These are phyloP conservation scores for Saccopteryx bilineata DNA, from an alignment of 2,113 vertebrate genomes.

Conservation along the genomic window DNA sequence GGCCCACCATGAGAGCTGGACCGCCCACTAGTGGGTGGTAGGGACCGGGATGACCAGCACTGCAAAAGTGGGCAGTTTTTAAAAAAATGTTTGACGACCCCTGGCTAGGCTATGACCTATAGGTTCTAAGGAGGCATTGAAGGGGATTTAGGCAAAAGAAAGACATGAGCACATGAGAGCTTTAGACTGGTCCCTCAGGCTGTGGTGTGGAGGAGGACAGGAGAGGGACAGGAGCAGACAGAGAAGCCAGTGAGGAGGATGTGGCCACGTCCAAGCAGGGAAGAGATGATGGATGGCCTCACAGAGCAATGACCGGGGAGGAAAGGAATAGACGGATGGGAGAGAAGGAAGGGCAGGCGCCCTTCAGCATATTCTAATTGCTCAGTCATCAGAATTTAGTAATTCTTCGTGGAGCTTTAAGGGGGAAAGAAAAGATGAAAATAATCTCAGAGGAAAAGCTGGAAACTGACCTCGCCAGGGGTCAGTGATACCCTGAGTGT, in stretches of 20 bases:
- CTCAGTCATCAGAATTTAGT: background rate
- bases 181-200: background rate
- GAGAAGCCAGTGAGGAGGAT: background rate
- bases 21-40: no score
- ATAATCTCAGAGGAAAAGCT: background rate
- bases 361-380: background rate
- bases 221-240: background rate
- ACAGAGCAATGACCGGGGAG: background rate
- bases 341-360: background rate
- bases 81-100: no score
- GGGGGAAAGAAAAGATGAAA: background rate
- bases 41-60: no score
- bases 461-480: background rate
- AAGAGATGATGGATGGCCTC: background rate
- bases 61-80: no score
- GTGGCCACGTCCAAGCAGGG: background rate
- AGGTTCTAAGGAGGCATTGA: background rate
- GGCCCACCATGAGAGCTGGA: no score
- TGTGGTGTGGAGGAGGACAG: background rate
- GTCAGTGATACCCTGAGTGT: background rate
- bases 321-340: background rate
- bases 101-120: background rate
- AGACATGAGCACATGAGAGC: background rate
- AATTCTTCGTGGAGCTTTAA: background rate
- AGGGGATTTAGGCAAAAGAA: background rate